Percentiles rank a stretch among this genome's conserved stretches.
Conservation (phyloP, 1,140 invertebrate genomes). For the Euura lappo region DNA sequence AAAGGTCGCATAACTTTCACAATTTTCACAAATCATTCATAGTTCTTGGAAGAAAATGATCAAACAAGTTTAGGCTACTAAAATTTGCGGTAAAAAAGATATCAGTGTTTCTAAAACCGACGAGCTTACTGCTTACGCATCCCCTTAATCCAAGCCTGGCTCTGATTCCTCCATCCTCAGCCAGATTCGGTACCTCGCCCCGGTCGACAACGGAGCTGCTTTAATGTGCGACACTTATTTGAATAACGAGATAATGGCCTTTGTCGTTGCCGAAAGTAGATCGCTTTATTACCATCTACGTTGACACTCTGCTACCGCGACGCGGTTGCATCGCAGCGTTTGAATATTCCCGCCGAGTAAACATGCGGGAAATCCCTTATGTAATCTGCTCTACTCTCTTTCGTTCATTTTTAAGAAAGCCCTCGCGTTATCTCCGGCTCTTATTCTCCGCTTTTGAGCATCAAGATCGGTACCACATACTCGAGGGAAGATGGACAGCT, state of each 20-base stretch:
- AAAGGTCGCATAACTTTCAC: too few relatives aligned
- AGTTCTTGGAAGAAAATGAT: too few relatives aligned
- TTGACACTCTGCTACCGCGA: not conserved
- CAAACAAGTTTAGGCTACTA: too few relatives aligned
- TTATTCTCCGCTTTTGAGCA: not conserved
- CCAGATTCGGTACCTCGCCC: not conserved
- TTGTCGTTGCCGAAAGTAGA: conserved; percentile 47
- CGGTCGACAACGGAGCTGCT: not conserved
- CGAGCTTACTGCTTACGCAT: too few relatives aligned
- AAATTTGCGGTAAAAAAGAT: too few relatives aligned
- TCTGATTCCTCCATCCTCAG: too few relatives aligned
- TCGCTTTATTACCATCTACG: conserved; percentile 7
- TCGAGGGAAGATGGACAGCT: not conserved
- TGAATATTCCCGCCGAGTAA: not conserved
- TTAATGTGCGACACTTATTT: conserved; percentile 34
- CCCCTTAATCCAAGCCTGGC: too few relatives aligned
- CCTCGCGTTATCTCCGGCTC: not conserved
- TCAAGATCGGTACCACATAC: not conserved
- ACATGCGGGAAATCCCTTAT: too few relatives aligned
- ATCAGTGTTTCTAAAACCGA: too few relatives aligned
- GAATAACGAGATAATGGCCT: conserved; percentile 52
- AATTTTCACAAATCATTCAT: too few relatives aligned
- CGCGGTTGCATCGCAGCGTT: not conserved
- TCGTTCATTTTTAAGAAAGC: not conserved
- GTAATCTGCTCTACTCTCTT: not conserved